Evolutionary conservation across 1,140 invertebrate species (phyloP), one percentile per base, ranked within the genome.

Genomic region (Hypsibius dujardini): DNA sequence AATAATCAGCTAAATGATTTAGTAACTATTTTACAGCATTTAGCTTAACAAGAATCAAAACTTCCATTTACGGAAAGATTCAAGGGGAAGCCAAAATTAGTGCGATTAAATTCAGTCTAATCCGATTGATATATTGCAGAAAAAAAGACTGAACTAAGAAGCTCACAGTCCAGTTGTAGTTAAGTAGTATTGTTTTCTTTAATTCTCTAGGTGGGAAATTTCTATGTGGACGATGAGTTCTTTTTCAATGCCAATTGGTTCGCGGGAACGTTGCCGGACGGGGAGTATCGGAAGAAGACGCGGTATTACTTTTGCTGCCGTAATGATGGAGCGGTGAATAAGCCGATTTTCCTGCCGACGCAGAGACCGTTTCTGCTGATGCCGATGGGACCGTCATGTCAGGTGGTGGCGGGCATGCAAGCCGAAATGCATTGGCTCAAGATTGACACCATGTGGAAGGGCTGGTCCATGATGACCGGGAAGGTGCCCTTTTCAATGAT

Each of bases 251-350:
- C 3, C 3, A 67, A 67, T 42, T 12, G 42, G 12, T 67, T 15
- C 42, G 12, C 12, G 12, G 62, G 62, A 0, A 67, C 62, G 42
- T 42, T 67, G 12, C 62, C 62, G 12, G 62, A 67, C 45, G 62
- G 62, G 7, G 12, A 67, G 62, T 67, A 67, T 42, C 12, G 42
- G 12, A 12, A 45, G 12, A 67, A 42, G 7, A 67, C 62, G 12
- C 12, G 42, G 45, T 67, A 67, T 42, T 67, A 67, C 45, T 67
- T 67, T 45, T 67, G 62, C 62, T 67, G 62, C 42, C 62, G 62
- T 7, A 42, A 67, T 42, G 62, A 67, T 42, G 62, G 62, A 7
- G 62, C 42, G 12, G 62, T 67, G 3, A 15, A 3, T 15, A 67
- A 67, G 62, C 62, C 62, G 12, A 15, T 67, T 3, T 67, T 15